Evolutionary conservation across 2,888 invertebrate genomes (phyloP).

Genomic region (Phyllotreta cruciferae): DNA sequence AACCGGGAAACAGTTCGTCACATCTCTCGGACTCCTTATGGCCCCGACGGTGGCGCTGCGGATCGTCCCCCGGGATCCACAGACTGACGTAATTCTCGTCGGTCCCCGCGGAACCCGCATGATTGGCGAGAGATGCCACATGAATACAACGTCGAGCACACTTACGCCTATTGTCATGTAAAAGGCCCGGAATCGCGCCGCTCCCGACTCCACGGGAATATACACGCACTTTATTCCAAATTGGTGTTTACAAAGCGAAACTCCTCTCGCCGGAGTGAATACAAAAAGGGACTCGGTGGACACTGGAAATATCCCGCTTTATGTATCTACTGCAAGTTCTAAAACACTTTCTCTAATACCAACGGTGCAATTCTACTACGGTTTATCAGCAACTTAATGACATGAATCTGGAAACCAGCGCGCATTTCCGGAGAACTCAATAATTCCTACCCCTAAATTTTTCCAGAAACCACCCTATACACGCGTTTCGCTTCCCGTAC

Average conservation of each 20-base stretch:
- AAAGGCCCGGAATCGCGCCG: constrained; percentile 41
- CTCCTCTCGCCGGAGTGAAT: constrained; percentile 15
- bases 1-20: constrained; percentile 47
- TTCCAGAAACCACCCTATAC: constrained; percentile 12
- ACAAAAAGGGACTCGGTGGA: constrained; percentile 8
- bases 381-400: too few species aligned
- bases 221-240: constrained; percentile 39
- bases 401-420: too few species aligned
- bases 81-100: constrained; percentile 58
- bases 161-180: constrained; percentile 55
- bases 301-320: neutral
- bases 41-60: constrained; percentile 28
- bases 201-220: constrained; percentile 33
- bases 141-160: constrained; percentile 56
- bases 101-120: constrained; percentile 56
- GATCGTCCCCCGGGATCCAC: constrained; percentile 50
- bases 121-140: constrained; percentile 58
- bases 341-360: too few species aligned
- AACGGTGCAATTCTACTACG: too few species aligned
- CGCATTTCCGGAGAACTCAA: too few species aligned
- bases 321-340: too few species aligned
- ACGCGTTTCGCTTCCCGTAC: constrained; percentile 27
- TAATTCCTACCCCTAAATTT: neutral
- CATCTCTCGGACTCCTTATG: constrained; percentile 54
- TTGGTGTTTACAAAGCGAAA: constrained; percentile 37